phyloP scores from a whole-genome alignment of 2,113 vertebrate genomes.

The Arenaria interpres region DNA sequence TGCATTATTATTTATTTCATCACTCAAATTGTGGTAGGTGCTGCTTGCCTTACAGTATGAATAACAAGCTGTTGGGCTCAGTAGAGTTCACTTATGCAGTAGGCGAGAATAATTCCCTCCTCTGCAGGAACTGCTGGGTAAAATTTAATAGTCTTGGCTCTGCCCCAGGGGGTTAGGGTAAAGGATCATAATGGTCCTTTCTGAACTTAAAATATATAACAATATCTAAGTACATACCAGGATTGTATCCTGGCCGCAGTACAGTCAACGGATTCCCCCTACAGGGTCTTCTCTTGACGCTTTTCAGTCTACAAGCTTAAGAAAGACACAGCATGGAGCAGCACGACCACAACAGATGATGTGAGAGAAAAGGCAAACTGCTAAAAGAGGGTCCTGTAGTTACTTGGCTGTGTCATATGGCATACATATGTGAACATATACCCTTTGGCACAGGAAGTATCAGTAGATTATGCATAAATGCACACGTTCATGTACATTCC shows the following conservation, averaged over 20 bases:
- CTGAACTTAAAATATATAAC: neutral
- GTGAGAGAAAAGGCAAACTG: neutral
- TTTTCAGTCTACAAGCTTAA: neutral
- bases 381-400: neutral
- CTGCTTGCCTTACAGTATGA: conserved; percentile 45
- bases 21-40: conserved; percentile 62
- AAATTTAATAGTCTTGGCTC: neutral
- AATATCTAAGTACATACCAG: neutral
- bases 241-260: neutral
- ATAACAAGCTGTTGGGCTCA: conserved; percentile 46
- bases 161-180: neutral
- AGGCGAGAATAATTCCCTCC: conserved; percentile 33
- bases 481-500: neutral
- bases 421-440: neutral
- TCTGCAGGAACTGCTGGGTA: neutral
- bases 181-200: neutral
- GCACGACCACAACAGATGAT: neutral
- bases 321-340: neutral
- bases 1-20: conserved; percentile 71
- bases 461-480: neutral
- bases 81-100: conserved; percentile 49
- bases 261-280: neutral
- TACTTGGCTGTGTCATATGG: neutral
- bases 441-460: neutral
- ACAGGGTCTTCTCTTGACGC: neutral